Conservation (phyloP, 2,888 invertebrate genomes). For the Gastrophysa polygoni region DNA sequence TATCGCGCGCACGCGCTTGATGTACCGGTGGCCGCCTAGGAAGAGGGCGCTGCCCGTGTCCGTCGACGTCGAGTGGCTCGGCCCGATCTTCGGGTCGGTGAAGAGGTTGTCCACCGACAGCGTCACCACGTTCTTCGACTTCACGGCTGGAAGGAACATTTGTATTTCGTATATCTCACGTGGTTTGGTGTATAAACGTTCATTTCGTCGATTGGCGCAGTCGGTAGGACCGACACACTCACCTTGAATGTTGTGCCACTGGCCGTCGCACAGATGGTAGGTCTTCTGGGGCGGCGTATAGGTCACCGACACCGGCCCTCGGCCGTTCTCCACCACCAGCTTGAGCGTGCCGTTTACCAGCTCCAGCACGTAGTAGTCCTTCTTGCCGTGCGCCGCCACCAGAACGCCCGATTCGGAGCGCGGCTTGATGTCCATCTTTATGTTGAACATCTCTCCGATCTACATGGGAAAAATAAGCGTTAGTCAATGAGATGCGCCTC, state of each 20-base stretch:
- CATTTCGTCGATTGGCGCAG: too few relatives aligned
- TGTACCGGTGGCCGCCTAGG: constrained; percentile 83
- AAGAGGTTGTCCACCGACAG: constrained; percentile 84
- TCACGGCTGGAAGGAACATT: constrained; percentile 66
- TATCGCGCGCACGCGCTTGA: constrained; percentile 66
- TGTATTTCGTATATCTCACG: background rate
- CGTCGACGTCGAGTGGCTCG: constrained; percentile 66
- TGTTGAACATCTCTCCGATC: constrained; percentile 72
- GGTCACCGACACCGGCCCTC: constrained; percentile 77
- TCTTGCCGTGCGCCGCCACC: constrained; percentile 81
- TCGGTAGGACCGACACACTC: too few relatives aligned
- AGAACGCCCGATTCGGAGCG: constrained; percentile 84
- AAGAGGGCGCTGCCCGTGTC: constrained; percentile 86
- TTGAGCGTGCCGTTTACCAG: constrained; percentile 84
- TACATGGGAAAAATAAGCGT: too few relatives aligned
- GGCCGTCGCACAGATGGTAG: constrained; percentile 86
- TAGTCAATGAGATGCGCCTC: too few relatives aligned
- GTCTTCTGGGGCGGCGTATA: constrained; percentile 66
- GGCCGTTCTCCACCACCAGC: constrained; percentile 83
- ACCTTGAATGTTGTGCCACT: constrained; percentile 91
- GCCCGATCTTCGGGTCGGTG: constrained; percentile 74
- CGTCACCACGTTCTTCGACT: constrained; percentile 88
- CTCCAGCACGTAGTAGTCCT: constrained; percentile 86
- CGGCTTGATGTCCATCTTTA: constrained; percentile 86
- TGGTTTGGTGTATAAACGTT: too few relatives aligned